A percentile compares a stretch with the other conserved stretches of the same genome.
Evolutionary conservation across 2,113 vertebrate genomes (phyloP).

Genomic region (Mola mola): DNA sequence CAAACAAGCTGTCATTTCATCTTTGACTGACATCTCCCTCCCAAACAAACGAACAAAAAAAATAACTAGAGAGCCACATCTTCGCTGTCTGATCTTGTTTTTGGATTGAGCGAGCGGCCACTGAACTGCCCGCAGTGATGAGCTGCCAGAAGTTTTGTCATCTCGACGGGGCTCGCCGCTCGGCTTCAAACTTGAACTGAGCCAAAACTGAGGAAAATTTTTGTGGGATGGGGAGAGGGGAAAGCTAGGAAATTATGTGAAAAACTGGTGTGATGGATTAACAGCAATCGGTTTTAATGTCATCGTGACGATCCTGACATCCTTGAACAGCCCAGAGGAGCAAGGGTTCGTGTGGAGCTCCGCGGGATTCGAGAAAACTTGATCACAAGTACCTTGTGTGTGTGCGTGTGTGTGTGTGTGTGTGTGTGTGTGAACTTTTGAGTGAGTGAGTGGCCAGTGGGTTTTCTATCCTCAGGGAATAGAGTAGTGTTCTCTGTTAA

Average conservation of each 20-base stretch:
- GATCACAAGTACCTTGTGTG: conserved; percentile 56
- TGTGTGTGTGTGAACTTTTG: conserved; percentile 8
- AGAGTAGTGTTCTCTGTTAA: conserved; percentile 56
- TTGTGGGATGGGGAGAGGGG: no score
- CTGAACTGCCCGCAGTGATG: conserved; percentile 6
- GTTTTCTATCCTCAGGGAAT: conserved; percentile 79
- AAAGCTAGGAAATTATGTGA: neutral
- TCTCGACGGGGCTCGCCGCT: conserved; percentile 3
- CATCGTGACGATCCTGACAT: conserved; percentile 71
- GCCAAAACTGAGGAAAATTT: conserved; percentile 41
- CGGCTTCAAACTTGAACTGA: conserved; percentile 44
- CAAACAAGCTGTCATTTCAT: conserved; percentile 2
- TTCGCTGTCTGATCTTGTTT: conserved; percentile 12
- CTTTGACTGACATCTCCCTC: neutral
- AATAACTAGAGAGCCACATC: no score
- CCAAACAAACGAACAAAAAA: neutral
- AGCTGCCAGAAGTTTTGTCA: neutral
- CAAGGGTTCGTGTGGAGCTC: conserved; percentile 32
- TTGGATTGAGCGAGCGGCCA: conserved; percentile 4
- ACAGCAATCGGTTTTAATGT: conserved; percentile 32
- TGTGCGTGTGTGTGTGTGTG: conserved; percentile 13
- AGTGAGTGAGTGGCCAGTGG: conserved; percentile 31
- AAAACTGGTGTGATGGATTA: conserved; percentile 8
- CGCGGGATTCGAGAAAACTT: conserved; percentile 66
- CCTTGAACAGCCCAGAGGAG: conserved; percentile 75